phyloP scores from a whole-genome alignment of 2,113 vertebrate genomes.

The Neomonachus schauinslandi region DNA sequence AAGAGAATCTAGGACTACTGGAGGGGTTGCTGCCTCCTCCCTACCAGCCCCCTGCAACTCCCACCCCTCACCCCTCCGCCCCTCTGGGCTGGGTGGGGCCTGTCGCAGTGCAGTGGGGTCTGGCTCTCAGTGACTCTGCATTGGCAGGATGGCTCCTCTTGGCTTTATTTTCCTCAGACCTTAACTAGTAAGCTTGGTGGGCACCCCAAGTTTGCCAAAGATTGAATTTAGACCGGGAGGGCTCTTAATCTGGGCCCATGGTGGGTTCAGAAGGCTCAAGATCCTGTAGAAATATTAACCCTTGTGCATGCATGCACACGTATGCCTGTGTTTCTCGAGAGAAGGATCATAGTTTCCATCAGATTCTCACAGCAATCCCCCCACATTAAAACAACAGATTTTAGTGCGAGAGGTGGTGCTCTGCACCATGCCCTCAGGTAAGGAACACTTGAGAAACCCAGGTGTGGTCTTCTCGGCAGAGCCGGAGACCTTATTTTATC shows the following conservation, averaged over 20 bases:
- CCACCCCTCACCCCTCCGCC: neutral
- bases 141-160: neutral
- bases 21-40: neutral
- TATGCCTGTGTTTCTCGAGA: neutral
- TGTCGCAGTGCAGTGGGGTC: neutral
- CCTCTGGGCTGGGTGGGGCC: neutral
- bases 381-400: neutral
- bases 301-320: rapidly evolving
- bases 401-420: neutral
- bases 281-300: neutral
- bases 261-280: neutral
- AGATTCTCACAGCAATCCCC: neutral
- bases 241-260: neutral
- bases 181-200: neutral
- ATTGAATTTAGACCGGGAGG: neutral
- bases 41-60: too few relatives aligned
- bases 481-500: neutral
- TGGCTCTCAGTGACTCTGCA: neutral
- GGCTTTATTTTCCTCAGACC: neutral
- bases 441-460: neutral
- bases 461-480: neutral
- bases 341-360: neutral
- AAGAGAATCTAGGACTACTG: neutral
- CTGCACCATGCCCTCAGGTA: neutral
- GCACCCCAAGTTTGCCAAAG: neutral